Base-by-base conservation (phyloP, 2,797 vertebrate genomes). In the Buceros bicornis region DNA sequence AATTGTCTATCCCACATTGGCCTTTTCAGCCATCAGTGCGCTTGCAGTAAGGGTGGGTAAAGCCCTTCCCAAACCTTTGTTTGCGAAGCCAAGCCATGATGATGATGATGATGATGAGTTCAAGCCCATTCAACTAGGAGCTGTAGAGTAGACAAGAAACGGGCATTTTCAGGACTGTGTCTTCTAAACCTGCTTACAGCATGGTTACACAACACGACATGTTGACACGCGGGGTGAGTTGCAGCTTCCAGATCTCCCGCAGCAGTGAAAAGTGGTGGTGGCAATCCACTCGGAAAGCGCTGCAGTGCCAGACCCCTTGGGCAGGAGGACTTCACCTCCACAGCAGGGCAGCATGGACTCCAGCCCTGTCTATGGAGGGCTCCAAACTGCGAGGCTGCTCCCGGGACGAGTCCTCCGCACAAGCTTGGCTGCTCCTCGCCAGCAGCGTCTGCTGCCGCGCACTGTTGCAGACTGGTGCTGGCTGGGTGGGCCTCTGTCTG, bases 291-390 rank as follows among this genome's bases (percentile, higher is more conserved):
- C 14, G 53, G 73, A 8, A 70, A 56, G 25, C 14, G 16, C n/a
- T 31, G 29, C 22, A 10, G 21, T 35, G 40, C 29, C 29, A 79
- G 45, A 53, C 29, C 21, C 40, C 21, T 54, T 5, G 15, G 26
- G 54, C 53, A 50, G 62, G 15, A 42, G 19, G 16, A 6, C 12
- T 89, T 57, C 1, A 9, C 13, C 37, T n/a, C 25, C 43, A 15
- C 0, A 0, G 15, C 65, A 58, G 24, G 60, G 37, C 42, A 91
- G 43, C 70, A 33, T 2, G 1, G 48, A 28, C 53, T 71, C 6
- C 53, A 64, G 6, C 11, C 62, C 40, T 0, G 0, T 19, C 22
- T 18, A 6, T 0, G 1, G 25, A 60, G 56, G 40, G 37, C 33
- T 91, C 48, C 11, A 5, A 45, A 40, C 8, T 2, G 0, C 0